Base-by-base conservation (phyloP, 2,888 invertebrate species). In the Odontothrips loti region DNA sequence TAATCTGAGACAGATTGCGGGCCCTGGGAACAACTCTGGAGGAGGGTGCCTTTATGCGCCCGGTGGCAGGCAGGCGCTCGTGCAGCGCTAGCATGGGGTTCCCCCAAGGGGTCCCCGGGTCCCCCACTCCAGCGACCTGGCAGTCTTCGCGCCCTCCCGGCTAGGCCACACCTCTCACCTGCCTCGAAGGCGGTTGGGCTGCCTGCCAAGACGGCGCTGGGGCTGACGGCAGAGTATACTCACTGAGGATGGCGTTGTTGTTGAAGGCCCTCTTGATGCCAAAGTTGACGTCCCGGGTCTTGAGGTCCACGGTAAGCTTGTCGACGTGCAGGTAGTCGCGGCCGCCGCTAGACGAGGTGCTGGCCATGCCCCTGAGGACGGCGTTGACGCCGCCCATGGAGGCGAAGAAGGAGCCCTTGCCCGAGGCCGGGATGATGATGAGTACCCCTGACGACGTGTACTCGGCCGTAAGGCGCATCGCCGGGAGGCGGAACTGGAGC, bases 381-480 rank as follows among this genome's bases (percentile, higher is more conserved):
- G 91, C 92, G 85, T 0, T 81, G n/a, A 81, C 81, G 79, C 78
- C n/a, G 15, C 91, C 90, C 84, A 93, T 90, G 80, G 89, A 87
- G 78, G 92, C 92, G 85, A 91, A 90, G 85, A 93, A 93, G 12
- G 92, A 92, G 47, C 93, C 93, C 83, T 91, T 92, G 81, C 93
- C 93, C 83, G 91, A 92, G 0, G 93, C 93, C 12, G 93, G 93
- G 79, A 93, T 89, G 82, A 93, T 93, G 82, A 93, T 89, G 79
- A 93, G 86, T 6, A 93, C 90, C 0, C 93, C 93, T 81, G 91
- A 91, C 85, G 93, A 93, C 20, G 90, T 90, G 85, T 93, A 93
- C 84, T 90, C 89, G 9, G 93, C 90, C 85, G 91, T 90, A 84
- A 93, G 91, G 85, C 89, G 89, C 85, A 93, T 87, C 83, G 89